A percentile compares a stretch with the other conserved stretches of the same genome.
Conservation (phyloP, 2,113 vertebrate genomes). For the Colistium nudipinnis region DNA sequence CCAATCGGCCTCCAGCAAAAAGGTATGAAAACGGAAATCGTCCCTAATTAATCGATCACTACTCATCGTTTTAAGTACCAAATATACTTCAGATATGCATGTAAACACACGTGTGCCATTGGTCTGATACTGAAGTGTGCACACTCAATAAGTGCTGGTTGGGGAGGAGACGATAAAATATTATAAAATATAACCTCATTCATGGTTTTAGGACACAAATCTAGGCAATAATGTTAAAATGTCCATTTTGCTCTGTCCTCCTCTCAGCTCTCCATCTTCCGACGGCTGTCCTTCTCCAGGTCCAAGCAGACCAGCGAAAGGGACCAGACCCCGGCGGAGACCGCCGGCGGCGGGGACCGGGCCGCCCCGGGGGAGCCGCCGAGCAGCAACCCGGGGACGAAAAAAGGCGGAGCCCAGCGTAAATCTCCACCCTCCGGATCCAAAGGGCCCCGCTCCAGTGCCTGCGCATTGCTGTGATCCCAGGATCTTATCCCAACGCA, state of each 20-base stretch:
- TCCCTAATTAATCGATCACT: too few species aligned
- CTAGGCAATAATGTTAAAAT: too few species aligned
- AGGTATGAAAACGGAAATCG: constrained; percentile 55
- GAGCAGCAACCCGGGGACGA: background rate
- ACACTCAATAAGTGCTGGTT: too few species aligned
- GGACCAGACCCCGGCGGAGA: constrained; percentile 13
- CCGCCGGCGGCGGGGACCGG: background rate
- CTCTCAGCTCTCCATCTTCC: constrained; percentile 77
- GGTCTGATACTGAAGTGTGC: too few species aligned
- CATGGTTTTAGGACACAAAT: too few species aligned
- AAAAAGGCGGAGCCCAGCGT: background rate
- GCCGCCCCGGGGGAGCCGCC: constrained; percentile 5
- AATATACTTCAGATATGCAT: too few species aligned
- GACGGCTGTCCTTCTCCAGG: constrained; percentile 64
- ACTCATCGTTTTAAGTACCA: too few species aligned
- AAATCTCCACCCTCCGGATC: background rate
- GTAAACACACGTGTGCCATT: too few species aligned
- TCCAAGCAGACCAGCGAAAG: constrained; percentile 37
- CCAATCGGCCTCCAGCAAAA: constrained; percentile 68
- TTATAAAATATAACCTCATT: too few species aligned
- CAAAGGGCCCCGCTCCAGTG: constrained; percentile 66
- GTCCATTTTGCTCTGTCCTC: constrained; percentile 1
- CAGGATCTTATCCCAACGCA: background rate
- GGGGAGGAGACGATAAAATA: too few species aligned
- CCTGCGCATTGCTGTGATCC: constrained; percentile 74